These are phyloP conservation scores for Temnothorax longispinosus DNA, from an alignment of 1,140 invertebrate species.

Conservation along the genomic window DNA sequence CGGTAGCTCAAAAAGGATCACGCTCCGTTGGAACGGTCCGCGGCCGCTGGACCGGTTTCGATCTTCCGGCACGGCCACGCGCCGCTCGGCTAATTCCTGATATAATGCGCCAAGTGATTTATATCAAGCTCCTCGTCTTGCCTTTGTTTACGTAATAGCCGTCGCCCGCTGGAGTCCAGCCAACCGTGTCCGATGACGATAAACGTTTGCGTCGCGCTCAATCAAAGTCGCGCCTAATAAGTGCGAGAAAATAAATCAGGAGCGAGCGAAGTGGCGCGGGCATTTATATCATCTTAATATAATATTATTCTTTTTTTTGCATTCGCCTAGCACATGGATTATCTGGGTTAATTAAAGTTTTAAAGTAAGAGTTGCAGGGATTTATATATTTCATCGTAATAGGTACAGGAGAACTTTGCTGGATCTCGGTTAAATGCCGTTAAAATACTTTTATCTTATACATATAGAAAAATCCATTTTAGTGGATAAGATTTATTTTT, in stretches of 20 bases:
- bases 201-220: constrained; percentile 68
- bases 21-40: constrained; percentile 77
- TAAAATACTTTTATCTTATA: background rate
- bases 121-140: constrained; percentile 54
- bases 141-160: constrained; percentile 73
- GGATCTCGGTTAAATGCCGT: background rate
- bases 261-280: constrained; percentile 21
- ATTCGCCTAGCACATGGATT: background rate
- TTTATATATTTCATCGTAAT: background rate
- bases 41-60: constrained; percentile 55
- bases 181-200: constrained; percentile 68
- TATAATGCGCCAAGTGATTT: constrained; percentile 70
- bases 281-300: constrained; percentile 25
- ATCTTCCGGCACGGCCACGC: constrained; percentile 60
- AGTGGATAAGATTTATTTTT: background rate
- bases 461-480: background rate
- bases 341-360: constrained; percentile 16
- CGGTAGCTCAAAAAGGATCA: constrained; percentile 81
- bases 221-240: constrained; percentile 70
- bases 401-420: background rate
- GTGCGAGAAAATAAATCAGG: constrained; percentile 62
- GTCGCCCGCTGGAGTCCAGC: constrained; percentile 65
- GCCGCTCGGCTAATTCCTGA: constrained; percentile 69
- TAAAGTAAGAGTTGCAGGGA: too few relatives aligned
- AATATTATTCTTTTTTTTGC: constrained; percentile 4